Evolutionary conservation across 2,888 invertebrate species (phyloP), one percentile per base, ranked within the genome.

Genomic region (Pollenia griseotomentosa): DNA sequence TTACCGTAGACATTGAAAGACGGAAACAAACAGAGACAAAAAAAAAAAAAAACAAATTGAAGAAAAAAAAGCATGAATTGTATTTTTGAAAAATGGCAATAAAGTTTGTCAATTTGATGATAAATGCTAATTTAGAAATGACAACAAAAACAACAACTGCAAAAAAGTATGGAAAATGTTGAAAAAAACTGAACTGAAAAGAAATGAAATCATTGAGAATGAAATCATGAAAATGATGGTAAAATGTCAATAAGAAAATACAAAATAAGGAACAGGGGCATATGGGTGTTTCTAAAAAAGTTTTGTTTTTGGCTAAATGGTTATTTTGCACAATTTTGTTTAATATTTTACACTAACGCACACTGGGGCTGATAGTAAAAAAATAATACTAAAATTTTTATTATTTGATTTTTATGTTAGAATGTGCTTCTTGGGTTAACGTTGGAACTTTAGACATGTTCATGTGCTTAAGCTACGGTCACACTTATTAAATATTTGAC

Each of bases 81-180:
- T 68, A 23, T 74, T 73, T 83, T 75, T 78, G 73, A 84, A 78
- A 79, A 87, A 87, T 78, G 84, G 70, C 87, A 87, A 84, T 79
- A 87, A 84, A 73, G 78, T 84, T 87, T 87, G 81, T 87, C 87
- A 82, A 78, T 87, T 87, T 82, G 84, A 82, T 87, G 87, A 87
- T 87, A 87, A 87, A 87, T 87, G 87, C 84, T 87, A 87, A 87
- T 87, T 87, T 87, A 66, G 77, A 84, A 84, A 81, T 87, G 84
- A 84, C 84, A 87, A 78, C 78, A 78, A 63, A 78, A 77, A 74
- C 55, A 74, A 57, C 19, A 65, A 71, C 1, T 16, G 33, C 33
- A 42, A 44, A 4, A 71, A 46, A 10, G 33, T n/a, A 9, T 16
- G 40, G 1, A 46, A 61, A 10, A 66, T 40, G 59, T 66, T 23